Evolutionary conservation across 1,140 invertebrate genomes (phyloP).

Genomic region (Pinna nobilis): DNA sequence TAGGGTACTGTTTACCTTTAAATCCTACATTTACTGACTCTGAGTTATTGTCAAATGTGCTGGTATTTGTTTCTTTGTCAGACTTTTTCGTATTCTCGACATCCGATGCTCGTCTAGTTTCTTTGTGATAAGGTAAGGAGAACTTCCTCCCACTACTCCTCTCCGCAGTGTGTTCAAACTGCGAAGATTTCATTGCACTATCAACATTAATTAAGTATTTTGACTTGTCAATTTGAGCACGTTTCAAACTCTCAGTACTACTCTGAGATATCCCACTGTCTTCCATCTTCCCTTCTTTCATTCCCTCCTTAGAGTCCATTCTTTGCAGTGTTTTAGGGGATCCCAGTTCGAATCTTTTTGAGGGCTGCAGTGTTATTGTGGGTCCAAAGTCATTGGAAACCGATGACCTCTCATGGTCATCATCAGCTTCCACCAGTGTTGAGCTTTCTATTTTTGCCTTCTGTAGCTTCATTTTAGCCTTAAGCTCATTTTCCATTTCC

Average conservation of each 20-base stretch:
- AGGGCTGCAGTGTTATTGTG: constrained; percentile 47
- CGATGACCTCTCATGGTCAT: constrained; percentile 13
- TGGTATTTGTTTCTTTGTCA: constrained; percentile 52
- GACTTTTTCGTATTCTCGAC: constrained; percentile 39
- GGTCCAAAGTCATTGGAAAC: constrained; percentile 41
- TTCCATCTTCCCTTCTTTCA: constrained; percentile 35
- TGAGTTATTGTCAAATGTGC: constrained; percentile 47
- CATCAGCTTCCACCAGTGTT: constrained; percentile 47
- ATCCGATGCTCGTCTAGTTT: constrained; percentile 29
- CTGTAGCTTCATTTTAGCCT: constrained; percentile 68
- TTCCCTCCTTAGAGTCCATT: constrained; percentile 48
- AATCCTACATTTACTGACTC: constrained; percentile 40
- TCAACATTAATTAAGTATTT: constrained; percentile 69
- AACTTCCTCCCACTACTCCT: constrained; percentile 57
- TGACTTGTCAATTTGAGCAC: constrained; percentile 66
- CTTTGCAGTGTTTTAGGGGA: constrained; percentile 55
- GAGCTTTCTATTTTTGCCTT: constrained; percentile 69
- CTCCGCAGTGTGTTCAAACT: constrained; percentile 47
- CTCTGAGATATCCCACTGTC: constrained; percentile 57
- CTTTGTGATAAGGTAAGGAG: constrained; percentile 34
- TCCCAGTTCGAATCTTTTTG: constrained; percentile 42
- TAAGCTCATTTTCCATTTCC: constrained; percentile 57
- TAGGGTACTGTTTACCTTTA: constrained; percentile 60
- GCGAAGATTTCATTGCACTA: constrained; percentile 43
- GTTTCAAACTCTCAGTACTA: constrained; percentile 64